phyloP scores from a whole-genome alignment of 2,797 vertebrate genomes.

The Halcyon chelicuti region DNA sequence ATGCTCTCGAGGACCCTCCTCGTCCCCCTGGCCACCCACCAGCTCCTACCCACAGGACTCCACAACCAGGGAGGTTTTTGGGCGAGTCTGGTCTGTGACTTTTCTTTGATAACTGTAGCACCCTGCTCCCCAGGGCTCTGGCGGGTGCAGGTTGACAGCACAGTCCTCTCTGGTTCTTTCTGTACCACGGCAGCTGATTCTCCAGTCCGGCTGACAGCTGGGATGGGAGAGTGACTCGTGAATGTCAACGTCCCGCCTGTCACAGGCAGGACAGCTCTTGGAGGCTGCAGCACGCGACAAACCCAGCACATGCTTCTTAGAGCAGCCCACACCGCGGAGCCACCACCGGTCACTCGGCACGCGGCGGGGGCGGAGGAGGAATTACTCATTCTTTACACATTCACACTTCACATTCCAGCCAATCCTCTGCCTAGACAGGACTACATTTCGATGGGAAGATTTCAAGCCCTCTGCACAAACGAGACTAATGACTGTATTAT shows the following conservation, averaged over 20 bases:
- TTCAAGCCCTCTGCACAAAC: neutral
- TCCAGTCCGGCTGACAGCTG: neutral
- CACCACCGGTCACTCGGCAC: neutral
- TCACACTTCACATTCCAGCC: neutral
- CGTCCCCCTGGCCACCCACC: neutral
- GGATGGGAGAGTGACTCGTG: neutral
- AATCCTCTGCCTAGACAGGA: neutral
- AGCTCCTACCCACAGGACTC: fast-evolving
- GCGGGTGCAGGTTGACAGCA: neutral
- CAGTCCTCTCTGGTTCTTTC: neutral
- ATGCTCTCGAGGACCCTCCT: too few species aligned
- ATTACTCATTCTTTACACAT: neutral
- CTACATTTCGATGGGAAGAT: neutral
- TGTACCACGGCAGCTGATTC: neutral
- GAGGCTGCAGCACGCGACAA: neutral
- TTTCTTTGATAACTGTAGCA: fast-evolving
- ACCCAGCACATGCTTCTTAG: neutral
- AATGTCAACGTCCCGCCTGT: fast-evolving
- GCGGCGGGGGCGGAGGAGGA: neutral
- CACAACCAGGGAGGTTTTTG: neutral
- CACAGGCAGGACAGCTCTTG: neutral
- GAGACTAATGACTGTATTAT: neutral
- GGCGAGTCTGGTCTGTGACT: fast-evolving
- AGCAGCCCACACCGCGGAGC: neutral
- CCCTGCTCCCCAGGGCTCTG: fast-evolving